Conservation (phyloP, 2,797 vertebrate genomes). For the Crax fasciolata region DNA sequence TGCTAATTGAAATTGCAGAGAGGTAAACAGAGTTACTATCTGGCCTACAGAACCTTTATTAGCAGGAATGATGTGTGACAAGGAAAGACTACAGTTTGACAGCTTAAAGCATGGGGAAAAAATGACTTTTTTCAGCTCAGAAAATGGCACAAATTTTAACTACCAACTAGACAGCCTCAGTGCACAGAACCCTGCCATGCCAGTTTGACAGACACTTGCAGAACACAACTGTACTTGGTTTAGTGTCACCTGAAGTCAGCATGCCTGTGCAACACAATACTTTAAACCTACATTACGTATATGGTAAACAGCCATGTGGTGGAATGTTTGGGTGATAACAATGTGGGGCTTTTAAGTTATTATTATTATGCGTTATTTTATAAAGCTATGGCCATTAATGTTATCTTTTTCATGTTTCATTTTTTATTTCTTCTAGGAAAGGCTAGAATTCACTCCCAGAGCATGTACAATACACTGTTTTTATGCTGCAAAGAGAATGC, state of each 20-base stretch:
- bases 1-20: not conserved
- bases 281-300: not conserved
- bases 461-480: not conserved
- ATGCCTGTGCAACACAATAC: not conserved
- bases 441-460: not conserved
- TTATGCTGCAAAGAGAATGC: not conserved
- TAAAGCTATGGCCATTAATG: not conserved
- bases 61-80: not conserved
- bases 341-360: not conserved
- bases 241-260: not conserved
- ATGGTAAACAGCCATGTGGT: not conserved
- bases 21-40: conserved; percentile 6
- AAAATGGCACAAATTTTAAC: conserved; percentile 27
- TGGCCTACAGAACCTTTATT: not conserved
- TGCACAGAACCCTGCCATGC: not conserved
- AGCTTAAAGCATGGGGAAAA: not conserved
- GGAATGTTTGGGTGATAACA: not conserved
- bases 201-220: conserved; percentile 7
- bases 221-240: not conserved
- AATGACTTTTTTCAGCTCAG: not conserved
- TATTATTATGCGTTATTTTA: not conserved
- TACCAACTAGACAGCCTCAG: not conserved
- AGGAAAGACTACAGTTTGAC: not conserved
- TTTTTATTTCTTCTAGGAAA: not conserved
- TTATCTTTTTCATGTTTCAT: not conserved